Evolutionary conservation across 2,888 invertebrate species (phyloP), one percentile per base, ranked within the genome.

Genomic region (Pedicia rivosa): DNA sequence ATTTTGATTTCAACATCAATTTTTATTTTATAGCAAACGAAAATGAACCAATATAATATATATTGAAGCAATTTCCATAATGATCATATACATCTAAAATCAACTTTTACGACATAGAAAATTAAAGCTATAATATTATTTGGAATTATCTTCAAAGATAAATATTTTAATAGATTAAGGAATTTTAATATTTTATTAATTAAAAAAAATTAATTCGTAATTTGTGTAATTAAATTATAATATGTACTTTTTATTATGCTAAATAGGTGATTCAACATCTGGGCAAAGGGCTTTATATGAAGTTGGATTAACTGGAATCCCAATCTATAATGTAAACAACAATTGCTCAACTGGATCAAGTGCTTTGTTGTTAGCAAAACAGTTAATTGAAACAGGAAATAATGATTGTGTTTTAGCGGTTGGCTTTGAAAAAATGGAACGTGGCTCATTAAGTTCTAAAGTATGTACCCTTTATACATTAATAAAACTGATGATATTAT

Each of bases 381-480:
- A 95, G 59, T 70, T 94, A 14, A 66, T 98, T n/a, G 83, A 90
- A 62, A 77, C 82, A 42, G 92, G 90, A 9, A 68, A 76, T 49
- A 74, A 78, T 12, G 83, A 94, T 48, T 86, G 95, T 53, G 79
- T 86, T 0, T 63, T 98, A 39, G 95, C 94, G 2, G 63, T 95
- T 20, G 98, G 98, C 4, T 98, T 98, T 59, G 98, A 98, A 56
- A 97, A 95, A 63, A 98, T 98, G 98, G 79, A 92, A 46, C 71
- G 76, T 10, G 97, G 97, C 1, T 91, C 95, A 1, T 65, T 98
- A 9, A 64, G 72, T 10, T 62, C 74, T 0, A 79, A 77, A 60
- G 83, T 78, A 42, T 10, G 6, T 26, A 14, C n/a, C n/a, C 35
- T 16, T 2, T n/a, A 19, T 8, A 22, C 13, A 7, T 25, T 32